Evolutionary conservation across 35 echinoderm and acorn worm species (phyloP).

Genomic region (Apostichopus californicus): DNA sequence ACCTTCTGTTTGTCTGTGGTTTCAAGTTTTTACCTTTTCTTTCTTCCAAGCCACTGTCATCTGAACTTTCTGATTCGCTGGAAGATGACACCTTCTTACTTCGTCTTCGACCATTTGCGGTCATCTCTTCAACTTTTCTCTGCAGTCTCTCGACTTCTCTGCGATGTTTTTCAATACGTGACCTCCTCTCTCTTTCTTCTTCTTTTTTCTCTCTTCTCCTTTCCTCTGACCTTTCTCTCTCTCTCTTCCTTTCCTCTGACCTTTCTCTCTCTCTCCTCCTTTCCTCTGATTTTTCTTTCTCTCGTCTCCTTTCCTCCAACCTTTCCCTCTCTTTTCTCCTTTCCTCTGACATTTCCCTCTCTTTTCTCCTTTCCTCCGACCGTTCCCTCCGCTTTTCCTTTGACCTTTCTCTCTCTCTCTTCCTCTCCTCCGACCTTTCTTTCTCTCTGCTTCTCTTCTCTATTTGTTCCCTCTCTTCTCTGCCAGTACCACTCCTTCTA

Average conservation of each 20-base stretch:
- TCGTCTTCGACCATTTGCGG: background rate
- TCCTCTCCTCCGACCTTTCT: background rate
- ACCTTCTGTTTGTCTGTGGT: background rate
- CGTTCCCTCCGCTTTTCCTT: slow-evolving; percentile 3
- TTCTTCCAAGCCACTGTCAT: background rate
- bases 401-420: slow-evolving; percentile 9
- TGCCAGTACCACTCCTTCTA: background rate
- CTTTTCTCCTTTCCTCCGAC: slow-evolving; percentile 8
- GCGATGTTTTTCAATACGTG: slow-evolving; percentile 5
- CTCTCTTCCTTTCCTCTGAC: slow-evolving; percentile 2
- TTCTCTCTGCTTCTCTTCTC: slow-evolving; percentile 12
- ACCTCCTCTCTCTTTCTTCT: background rate
- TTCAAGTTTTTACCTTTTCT: background rate
- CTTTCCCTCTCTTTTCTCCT: slow-evolving; percentile 1
- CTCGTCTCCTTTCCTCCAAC: slow-evolving; percentile 24
- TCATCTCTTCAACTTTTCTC: slow-evolving; percentile 13
- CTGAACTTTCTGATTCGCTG: slow-evolving; percentile 23
- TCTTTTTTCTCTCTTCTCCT: slow-evolving; percentile 17
- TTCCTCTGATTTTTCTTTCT: background rate
- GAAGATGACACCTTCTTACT: background rate
- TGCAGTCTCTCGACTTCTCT: background rate
- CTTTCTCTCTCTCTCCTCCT: background rate
- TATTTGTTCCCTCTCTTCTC: background rate
- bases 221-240: background rate
- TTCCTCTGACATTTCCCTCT: background rate